Evolutionary conservation across 2,888 invertebrate genomes (phyloP), one percentile per base, ranked within the genome.

Genomic region (Sturmia bella): DNA sequence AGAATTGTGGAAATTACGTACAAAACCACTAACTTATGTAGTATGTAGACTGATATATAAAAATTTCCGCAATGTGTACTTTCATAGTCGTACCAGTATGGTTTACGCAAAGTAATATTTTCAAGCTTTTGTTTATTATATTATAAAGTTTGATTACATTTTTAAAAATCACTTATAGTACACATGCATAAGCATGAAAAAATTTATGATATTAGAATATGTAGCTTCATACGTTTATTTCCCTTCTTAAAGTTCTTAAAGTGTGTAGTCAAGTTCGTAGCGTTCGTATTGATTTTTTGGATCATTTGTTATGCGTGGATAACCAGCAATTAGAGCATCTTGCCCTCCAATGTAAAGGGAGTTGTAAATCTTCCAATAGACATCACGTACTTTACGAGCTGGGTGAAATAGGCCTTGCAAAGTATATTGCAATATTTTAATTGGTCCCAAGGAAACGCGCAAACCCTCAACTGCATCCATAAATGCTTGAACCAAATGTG

Each of bases 301-400:
- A 91, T 99, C 99, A 90, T 99, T 98, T 84, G 95, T 95, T 90
- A 99, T 96, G 85, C 98, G 92, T n/a, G 99, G 99, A 91, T 98
- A 99, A 15, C 98, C 98, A 56, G 98, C 97, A 32, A 99, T 98
- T 68, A 99, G 92, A 0, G 99, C 97, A 91, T 99, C 99, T 91
- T 99, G 99, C 7, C 98, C 99, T 27, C 99, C 99, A 86, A 99
- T 99, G 89, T 99, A 99, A 69, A 99, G 93, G 0, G 99, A 98
- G 92, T 99, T 99, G 92, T 99, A 99, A 86, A 99, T 98, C 92
- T 99, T 99, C 99, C 99, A 99, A 90, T 99, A 99, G 0, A 99
- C 99, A 90, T 99, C 99, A 32, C 99, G 95, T 0, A 99, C 99
- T 92, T 99, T 99, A 75, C 99, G 93, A 7, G 99, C 99, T 1